Percentiles rank a stretch among this genome's conserved stretches.
Evolutionary conservation across 2,888 invertebrate species (phyloP).

Genomic region (Dicyrtomina minuta): DNA sequence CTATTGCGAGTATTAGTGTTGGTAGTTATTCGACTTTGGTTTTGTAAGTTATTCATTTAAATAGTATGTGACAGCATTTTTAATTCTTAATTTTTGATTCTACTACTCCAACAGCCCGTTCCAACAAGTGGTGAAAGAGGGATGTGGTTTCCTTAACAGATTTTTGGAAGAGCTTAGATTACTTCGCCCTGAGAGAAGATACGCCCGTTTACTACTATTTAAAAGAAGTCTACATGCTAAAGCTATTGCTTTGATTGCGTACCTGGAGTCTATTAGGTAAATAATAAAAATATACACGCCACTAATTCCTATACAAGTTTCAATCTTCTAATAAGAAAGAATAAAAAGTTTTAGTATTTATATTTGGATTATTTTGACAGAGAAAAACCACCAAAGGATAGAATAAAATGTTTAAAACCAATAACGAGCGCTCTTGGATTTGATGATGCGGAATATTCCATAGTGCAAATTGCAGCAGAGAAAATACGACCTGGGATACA

Average conservation of each 20-base stretch:
- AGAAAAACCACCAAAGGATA: constrained; percentile 43
- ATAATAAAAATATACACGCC: background rate
- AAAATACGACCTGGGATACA: constrained; percentile 51
- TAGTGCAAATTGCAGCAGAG: constrained; percentile 52
- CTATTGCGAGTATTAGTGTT: background rate
- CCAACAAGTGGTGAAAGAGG: constrained; percentile 42
- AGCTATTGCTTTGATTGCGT: constrained; percentile 48
- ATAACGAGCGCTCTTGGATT: constrained; percentile 46
- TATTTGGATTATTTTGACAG: constrained; percentile 23
- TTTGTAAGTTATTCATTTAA: no score
- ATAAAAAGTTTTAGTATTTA: background rate
- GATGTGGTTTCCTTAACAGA: constrained; percentile 47
- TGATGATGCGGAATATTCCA: constrained; percentile 47
- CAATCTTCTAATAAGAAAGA: background rate
- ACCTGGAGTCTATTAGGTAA: constrained; percentile 48
- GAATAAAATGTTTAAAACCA: constrained; percentile 36
- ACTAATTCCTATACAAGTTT: background rate
- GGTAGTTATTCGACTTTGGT: no score
- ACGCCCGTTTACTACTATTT: constrained; percentile 47
- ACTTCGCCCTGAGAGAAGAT: constrained; percentile 44
- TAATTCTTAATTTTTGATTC: background rate
- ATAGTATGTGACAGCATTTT: no score
- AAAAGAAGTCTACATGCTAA: constrained; percentile 46
- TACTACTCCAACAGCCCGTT: constrained; percentile 42
- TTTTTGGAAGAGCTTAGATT: constrained; percentile 47